Conservation (phyloP, 2,113 vertebrate genomes). For the Chroicocephalus ridibundus region DNA sequence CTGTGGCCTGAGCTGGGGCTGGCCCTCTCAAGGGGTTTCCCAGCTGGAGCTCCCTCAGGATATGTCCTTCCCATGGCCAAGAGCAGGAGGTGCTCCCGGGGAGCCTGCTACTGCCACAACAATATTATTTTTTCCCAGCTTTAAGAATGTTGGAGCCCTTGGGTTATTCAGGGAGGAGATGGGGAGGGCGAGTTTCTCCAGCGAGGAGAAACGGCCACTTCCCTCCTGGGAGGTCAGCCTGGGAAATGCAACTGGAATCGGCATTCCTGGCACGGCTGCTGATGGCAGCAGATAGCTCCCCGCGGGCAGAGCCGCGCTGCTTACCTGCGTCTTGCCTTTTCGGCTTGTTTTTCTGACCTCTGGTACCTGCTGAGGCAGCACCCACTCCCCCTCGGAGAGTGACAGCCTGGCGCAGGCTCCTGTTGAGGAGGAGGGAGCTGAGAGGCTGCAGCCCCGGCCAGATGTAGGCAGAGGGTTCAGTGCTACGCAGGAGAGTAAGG, state of each 20-base stretch:
- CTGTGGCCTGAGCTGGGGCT: rapidly evolving
- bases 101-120: not conserved
- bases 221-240: not conserved
- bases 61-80: rapidly evolving
- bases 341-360: not conserved
- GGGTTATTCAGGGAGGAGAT: not conserved
- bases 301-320: not conserved
- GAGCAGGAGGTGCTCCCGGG: not conserved
- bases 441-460: not conserved
- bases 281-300: not conserved
- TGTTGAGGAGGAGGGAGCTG: not conserved
- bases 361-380: not conserved
- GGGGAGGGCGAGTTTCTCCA: not conserved
- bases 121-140: not conserved
- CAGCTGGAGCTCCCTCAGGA: not conserved
- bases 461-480: not conserved
- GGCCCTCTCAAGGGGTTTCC: not conserved
- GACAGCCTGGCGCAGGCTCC: not conserved
- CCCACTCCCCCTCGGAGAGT: too few relatives aligned
- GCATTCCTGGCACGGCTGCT: not conserved
- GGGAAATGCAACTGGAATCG: not conserved
- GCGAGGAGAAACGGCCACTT: not conserved
- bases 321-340: not conserved
- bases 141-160: not conserved
- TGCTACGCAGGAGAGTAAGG: not conserved